Evolutionary conservation across 2,113 vertebrate genomes (phyloP).

Genomic region (Calidris pygmaea): DNA sequence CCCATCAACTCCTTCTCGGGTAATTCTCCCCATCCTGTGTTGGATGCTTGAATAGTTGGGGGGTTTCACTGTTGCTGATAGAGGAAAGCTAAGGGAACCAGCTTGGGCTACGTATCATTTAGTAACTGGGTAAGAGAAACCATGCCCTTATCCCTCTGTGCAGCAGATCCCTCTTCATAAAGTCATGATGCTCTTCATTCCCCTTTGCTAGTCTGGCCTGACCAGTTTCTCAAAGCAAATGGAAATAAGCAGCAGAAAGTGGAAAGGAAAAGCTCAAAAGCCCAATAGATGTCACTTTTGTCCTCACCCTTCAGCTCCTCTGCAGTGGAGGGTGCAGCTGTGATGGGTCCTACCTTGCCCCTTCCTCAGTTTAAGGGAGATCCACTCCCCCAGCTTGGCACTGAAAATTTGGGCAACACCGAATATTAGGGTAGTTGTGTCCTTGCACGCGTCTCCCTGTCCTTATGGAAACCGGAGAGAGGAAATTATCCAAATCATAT

Average conservation of each 20-base stretch:
- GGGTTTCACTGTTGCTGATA: not conserved
- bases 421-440: not conserved
- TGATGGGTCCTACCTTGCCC: not conserved
- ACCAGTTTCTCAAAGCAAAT: not conserved
- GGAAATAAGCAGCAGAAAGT: not conserved
- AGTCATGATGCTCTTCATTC: not conserved
- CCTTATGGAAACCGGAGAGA: not conserved
- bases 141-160: not conserved
- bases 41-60: not conserved
- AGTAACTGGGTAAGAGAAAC: not conserved
- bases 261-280: not conserved
- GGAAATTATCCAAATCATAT: not conserved
- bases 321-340: not conserved
- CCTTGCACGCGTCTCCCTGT: not conserved
- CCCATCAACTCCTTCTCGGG: not conserved
- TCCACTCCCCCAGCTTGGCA: not conserved
- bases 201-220: not conserved
- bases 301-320: not conserved
- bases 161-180: not conserved
- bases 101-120: not conserved
- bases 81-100: not conserved
- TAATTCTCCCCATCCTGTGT: not conserved
- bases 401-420: not conserved
- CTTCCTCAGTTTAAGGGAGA: not conserved
- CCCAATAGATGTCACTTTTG: fast-evolving